Base-by-base conservation (phyloP, 2,888 invertebrate species). In the Aporophyla nigra region DNA sequence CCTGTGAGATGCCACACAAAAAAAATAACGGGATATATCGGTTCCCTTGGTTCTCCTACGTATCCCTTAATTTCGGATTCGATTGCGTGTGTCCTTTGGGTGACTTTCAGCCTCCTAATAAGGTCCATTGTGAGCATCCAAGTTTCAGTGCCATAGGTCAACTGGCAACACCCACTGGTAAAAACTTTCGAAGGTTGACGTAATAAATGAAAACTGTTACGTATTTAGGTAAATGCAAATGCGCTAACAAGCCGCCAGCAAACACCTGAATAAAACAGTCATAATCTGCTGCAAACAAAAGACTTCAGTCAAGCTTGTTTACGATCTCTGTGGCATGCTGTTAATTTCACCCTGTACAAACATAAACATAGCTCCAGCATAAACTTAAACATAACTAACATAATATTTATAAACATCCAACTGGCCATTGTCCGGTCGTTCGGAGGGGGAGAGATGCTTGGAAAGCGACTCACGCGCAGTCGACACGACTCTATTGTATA, bases 381-480 rank as follows among this genome's bases (percentile, higher is more conserved):
- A 67, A 33, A 51, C 33, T n/a, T 33, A 33, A 33, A 51, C 33
- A 33, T 33, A 33, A 54, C 33, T 67, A 67, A 56, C 33, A 67
- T 56, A 56, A 69, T 53, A 71, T 76, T 61, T 82, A 62, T 77
- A 76, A 74, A 74, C 72, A 73, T 40, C 62, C 70, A 72, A 67
- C 53, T 86, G 77, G 84, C 82, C 82, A 76, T 82, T 84, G 88
- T 82, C 77, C 85, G 73, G 83, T 74, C 59, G 74, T 53, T 43
- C 33, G 51, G 58, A 70, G 69, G 71, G 78, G 71, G 79, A 82
- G 85, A 80, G 86, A 76, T 82, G 87, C 85, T 88, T 90, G 87
- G 90, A 91, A 92, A 91, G 90, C 76, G 80, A 80, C 87, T 90
- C 91, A 90, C 88, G 90, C 90, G 91, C 91, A 86, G 71, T 71